Percentiles rank a stretch among this genome's conserved stretches.
phyloP scores from a whole-genome alignment of 2,888 invertebrate species.

The Drepanosiphum platanoidis region DNA sequence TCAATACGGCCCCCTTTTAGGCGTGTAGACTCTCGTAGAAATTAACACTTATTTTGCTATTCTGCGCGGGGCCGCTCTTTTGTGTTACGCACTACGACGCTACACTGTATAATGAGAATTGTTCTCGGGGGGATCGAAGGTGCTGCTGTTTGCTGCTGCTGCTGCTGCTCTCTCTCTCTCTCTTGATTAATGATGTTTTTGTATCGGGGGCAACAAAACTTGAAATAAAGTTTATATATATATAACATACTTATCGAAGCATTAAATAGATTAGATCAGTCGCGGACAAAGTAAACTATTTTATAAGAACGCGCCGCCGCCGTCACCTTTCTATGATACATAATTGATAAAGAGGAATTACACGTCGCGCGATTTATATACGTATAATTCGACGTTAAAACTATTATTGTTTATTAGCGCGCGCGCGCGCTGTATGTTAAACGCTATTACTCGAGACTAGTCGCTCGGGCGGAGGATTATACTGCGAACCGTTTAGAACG shows the following conservation, averaged over 20 bases:
- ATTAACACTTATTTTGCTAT: neutral
- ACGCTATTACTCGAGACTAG: neutral
- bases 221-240: neutral
- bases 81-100: neutral
- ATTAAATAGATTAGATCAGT: neutral
- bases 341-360: neutral
- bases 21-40: too few relatives aligned
- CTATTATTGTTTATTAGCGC: too few relatives aligned
- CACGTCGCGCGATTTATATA: neutral
- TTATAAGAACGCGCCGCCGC: too few relatives aligned
- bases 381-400: too few relatives aligned
- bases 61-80: neutral
- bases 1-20: too few relatives aligned
- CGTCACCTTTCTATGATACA: neutral
- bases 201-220: neutral
- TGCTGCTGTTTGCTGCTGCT: too few relatives aligned
- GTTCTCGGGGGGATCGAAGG: neutral
- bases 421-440: neutral
- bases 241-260: neutral
- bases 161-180: too few relatives aligned
- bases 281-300: neutral
- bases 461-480: too few relatives aligned
- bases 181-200: neutral
- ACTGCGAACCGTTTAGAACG: too few relatives aligned
- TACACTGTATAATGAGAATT: neutral